These are phyloP conservation scores for Trissolcus basalis DNA, from an alignment of 1,140 invertebrate genomes.

Conservation along the genomic window DNA sequence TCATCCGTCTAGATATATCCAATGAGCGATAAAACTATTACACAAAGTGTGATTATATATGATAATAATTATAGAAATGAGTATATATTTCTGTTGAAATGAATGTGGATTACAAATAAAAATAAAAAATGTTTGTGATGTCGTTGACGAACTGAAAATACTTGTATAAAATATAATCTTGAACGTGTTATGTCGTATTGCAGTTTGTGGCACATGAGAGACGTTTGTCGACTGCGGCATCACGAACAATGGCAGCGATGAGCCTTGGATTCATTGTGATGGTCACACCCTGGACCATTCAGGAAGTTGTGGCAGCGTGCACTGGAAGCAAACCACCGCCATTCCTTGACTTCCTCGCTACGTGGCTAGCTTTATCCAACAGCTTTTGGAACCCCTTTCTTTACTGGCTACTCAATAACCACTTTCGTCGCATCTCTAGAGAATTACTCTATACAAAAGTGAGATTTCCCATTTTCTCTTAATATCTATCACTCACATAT, in stretches of 20 bases:
- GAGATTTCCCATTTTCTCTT: no score
- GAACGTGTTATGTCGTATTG: conserved; percentile 62
- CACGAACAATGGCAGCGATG: conserved; percentile 91
- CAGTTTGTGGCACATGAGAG: conserved; percentile 83
- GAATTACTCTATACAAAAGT: conserved; percentile 86
- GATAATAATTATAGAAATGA: no score
- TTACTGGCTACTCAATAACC: conserved; percentile 90
- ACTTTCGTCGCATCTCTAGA: conserved; percentile 86
- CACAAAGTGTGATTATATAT: no score
- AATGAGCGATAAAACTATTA: conserved; percentile 41
- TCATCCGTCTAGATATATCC: conserved; percentile 38
- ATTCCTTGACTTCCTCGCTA: conserved; percentile 87
- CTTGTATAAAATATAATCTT: no score
- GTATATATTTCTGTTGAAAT: no score
- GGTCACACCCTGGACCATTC: conserved; percentile 91
- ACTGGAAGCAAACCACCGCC: conserved; percentile 88
- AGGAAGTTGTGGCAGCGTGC: conserved; percentile 91
- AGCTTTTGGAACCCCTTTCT: conserved; percentile 93
- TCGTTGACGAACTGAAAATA: no score
- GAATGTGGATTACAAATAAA: no score
- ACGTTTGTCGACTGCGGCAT: conserved; percentile 85
- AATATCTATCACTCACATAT: no score
- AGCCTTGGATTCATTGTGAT: conserved; percentile 91
- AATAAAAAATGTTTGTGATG: no score
- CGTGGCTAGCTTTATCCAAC: conserved; percentile 89